Conservation (phyloP, 2,113 vertebrate species). For the Callopanchax toddi region DNA sequence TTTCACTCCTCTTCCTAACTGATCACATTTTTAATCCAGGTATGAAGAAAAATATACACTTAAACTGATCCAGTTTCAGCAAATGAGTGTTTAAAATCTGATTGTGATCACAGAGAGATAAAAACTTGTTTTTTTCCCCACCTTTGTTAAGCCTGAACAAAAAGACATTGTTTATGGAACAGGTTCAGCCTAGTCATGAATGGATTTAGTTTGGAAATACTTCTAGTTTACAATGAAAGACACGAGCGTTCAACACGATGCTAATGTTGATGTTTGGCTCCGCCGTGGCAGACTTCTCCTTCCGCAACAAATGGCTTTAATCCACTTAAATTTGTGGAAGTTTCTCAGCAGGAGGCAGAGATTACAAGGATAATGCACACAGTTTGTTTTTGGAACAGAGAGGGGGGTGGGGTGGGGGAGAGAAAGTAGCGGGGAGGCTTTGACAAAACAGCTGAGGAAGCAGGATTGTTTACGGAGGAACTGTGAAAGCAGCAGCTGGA, state of each 20-base stretch:
- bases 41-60: constrained; percentile 7
- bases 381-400: constrained; percentile 28
- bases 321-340: constrained; percentile 59
- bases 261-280: constrained; percentile 47
- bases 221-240: constrained; percentile 10
- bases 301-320: constrained; percentile 62
- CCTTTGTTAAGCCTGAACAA: too few relatives aligned
- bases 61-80: neutral
- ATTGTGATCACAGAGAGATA: too few relatives aligned
- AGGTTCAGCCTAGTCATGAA: constrained; percentile 28
- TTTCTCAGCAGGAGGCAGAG: constrained; percentile 56
- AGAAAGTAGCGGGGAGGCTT: constrained; percentile 22
- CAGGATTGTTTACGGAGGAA: constrained; percentile 52
- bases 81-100: too few relatives aligned
- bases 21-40: constrained; percentile 13
- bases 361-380: constrained; percentile 51
- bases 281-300: constrained; percentile 26
- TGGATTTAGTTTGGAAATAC: constrained; percentile 37
- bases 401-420: too few relatives aligned
- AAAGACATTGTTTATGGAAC: constrained; percentile 11
- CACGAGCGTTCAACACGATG: constrained; percentile 22
- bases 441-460: constrained; percentile 34
- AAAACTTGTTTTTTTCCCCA: too few relatives aligned
- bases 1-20: constrained; percentile 11
- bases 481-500: constrained; percentile 45